Evolutionary conservation across 2,113 vertebrate species (phyloP), one percentile per base, ranked within the genome.

Genomic region (Catharus bicknelli): DNA sequence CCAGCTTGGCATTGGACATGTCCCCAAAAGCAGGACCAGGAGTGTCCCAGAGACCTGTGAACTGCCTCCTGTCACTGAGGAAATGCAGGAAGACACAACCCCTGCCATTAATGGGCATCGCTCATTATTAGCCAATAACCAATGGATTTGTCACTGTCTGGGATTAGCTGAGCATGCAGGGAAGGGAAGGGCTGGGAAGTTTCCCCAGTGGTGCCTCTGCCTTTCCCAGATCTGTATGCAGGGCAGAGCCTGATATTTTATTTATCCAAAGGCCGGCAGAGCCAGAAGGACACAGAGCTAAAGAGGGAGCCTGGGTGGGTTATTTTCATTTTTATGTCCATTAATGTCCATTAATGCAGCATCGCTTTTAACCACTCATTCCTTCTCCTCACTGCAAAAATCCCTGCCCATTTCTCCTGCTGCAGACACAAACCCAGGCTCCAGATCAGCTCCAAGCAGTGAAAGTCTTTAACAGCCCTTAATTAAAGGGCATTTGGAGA

Each of bases 401-500:
- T 59, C 78, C 85, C 55, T 48, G 42, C 32, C 38, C 26, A 0
- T 63, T 85, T 84, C 45, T 92, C 20, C 76, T 48, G 58, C 80
- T 32, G 62, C 62, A 30, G 47, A 50, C 8, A 21, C 4, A 85
- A 82, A 45, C 61, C n/a, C 5, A 0, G 47, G 88, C 54, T 88
- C 1, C 3, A 70, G 70, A 68, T 83, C 17, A 0, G 43, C 92
- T 88, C 61, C 86, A 92, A 86, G 92, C 93, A 94, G 26, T 38
- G 70, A 78, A 95, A 95, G 70, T 83, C 91, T 92, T 97, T 83
- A 96, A 77, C 54, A 70, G 81, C 74, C 58, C 78, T 96, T 96
- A 97, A 97, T 97, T 97, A 97, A 97, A 92, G 93, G 94, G 90
- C 93, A 89, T 97, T 88, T 95, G 91, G 87, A 84, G 86, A 96